Evolutionary conservation across 2,888 invertebrate genomes (phyloP).

Genomic region (Cheilosia grossa): DNA sequence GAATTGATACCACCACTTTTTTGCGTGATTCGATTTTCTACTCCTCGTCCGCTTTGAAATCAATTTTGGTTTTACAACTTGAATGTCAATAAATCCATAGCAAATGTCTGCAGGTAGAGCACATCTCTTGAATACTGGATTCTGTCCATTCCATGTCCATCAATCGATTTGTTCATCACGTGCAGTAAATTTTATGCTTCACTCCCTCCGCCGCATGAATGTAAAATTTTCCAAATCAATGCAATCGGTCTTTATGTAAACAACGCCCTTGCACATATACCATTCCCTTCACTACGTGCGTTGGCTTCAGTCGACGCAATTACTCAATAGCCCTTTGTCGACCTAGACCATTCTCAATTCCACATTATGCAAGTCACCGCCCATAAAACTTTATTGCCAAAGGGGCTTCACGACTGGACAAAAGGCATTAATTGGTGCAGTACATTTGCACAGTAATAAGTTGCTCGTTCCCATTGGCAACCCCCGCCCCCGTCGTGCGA

Average conservation of each 20-base stretch:
- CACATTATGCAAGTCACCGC: background rate
- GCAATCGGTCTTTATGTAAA: background rate
- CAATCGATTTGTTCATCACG: background rate
- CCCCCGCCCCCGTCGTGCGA: background rate
- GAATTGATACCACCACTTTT: no score
- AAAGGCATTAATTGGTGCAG: background rate
- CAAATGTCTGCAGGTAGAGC: background rate
- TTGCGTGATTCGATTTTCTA: no score
- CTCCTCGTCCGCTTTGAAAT: background rate
- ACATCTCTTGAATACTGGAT: background rate
- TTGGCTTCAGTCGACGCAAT: background rate
- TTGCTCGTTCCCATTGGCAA: background rate
- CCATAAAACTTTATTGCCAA: background rate
- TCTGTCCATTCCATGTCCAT: background rate
- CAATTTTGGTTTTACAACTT: background rate
- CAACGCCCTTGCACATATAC: slow-evolving; percentile 1
- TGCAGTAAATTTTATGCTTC: background rate
- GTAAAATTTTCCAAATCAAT: slow-evolving; percentile 1
- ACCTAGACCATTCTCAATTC: background rate
- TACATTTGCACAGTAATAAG: slow-evolving; percentile 2
- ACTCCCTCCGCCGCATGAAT: background rate
- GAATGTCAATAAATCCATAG: background rate
- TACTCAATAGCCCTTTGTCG: slow-evolving; percentile 1
- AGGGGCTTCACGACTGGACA: background rate
- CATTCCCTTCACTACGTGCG: background rate